Evolutionary conservation across 2,888 invertebrate species (phyloP).

Genomic region (Anodontia alba): DNA sequence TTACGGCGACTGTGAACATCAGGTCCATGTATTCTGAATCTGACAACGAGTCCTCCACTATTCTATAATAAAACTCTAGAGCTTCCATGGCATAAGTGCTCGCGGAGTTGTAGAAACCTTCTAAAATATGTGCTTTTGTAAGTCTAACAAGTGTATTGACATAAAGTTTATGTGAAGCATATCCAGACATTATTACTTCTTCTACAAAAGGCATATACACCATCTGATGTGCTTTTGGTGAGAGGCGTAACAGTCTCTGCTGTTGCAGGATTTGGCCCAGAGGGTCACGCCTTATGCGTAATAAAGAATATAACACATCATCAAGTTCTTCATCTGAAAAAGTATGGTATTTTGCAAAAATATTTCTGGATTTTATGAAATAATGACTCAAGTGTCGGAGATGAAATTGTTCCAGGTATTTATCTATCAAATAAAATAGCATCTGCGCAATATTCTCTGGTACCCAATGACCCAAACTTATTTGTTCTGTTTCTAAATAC

Average conservation of each 20-base stretch:
- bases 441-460: conserved; percentile 20
- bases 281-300: conserved; percentile 32
- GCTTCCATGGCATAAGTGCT: conserved; percentile 13
- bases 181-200: neutral
- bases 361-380: conserved; percentile 31
- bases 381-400: conserved; percentile 28
- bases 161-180: conserved; percentile 10
- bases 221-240: conserved; percentile 11
- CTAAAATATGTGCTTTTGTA: conserved; percentile 24
- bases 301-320: conserved; percentile 24
- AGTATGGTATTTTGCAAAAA: conserved; percentile 22
- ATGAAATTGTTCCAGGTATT: conserved; percentile 22
- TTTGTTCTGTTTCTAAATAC: conserved; percentile 25
- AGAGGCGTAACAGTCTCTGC: conserved; percentile 25
- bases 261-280: conserved; percentile 29
- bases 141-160: conserved; percentile 19
- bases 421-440: conserved; percentile 33
- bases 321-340: conserved; percentile 25
- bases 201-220: conserved; percentile 31
- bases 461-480: conserved; percentile 14
- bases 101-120: conserved; percentile 11
- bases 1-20: neutral
- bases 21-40: conserved; percentile 2
- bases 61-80: conserved; percentile 6
- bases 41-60: neutral